Conservation (phyloP, 2,797 vertebrate genomes). For the Lophotriccus pileatus region DNA sequence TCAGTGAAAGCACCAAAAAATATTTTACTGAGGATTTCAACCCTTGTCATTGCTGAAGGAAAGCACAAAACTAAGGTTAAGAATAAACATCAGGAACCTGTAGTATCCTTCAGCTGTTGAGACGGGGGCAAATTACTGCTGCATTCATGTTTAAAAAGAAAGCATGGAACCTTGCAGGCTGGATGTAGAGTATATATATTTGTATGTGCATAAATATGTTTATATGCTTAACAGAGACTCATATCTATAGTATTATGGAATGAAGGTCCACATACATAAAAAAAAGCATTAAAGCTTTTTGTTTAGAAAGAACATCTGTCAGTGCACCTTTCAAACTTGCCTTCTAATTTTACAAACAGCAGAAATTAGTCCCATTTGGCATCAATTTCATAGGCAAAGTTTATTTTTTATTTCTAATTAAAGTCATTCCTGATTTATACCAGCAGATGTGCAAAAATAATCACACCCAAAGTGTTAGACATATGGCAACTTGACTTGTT, state of each 20-base stretch:
- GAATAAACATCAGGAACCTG: background rate
- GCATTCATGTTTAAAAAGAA: slow-evolving; percentile 7
- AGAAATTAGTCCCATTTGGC: background rate
- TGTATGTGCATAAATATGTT: background rate
- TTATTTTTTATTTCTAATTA: background rate
- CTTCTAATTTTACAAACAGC: slow-evolving; percentile 16
- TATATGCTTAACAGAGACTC: background rate
- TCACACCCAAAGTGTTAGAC: background rate
- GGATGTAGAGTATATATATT: background rate
- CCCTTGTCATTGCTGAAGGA: background rate
- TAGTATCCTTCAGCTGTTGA: background rate
- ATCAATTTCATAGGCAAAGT: background rate
- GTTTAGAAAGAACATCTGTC: background rate
- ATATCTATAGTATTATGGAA: background rate
- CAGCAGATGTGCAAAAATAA: background rate
- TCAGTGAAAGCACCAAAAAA: background rate
- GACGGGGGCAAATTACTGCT: background rate
- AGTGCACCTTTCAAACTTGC: background rate
- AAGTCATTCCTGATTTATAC: slow-evolving; percentile 4
- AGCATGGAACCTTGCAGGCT: background rate
- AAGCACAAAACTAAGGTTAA: background rate
- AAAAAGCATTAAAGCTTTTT: background rate
- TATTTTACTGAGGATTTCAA: background rate
- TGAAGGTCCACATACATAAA: background rate
- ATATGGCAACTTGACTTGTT: background rate